Evolutionary conservation across 2,888 invertebrate genomes (phyloP).

Genomic region (Lasioglossum oenotherae): DNA sequence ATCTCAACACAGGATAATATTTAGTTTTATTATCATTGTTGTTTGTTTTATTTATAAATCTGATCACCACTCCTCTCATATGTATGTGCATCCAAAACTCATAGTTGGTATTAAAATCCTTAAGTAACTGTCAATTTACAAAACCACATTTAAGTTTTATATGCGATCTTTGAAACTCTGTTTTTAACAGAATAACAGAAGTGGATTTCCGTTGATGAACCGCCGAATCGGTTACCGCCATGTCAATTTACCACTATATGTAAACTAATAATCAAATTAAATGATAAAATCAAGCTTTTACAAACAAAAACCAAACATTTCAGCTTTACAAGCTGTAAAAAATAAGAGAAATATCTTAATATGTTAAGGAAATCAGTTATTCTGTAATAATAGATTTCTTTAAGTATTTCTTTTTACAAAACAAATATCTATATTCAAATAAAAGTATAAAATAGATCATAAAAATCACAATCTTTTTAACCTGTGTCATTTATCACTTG

Average conservation of each 20-base stretch:
- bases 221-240: slow-evolving; percentile 9
- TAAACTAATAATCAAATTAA: slow-evolving; percentile 35
- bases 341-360: slow-evolving; percentile 56
- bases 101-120: slow-evolving; percentile 48
- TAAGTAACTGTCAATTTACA: slow-evolving; percentile 55
- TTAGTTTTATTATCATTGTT: slow-evolving; percentile 59
- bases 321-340: slow-evolving; percentile 42
- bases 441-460: slow-evolving; percentile 61
- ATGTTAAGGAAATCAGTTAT: slow-evolving; percentile 55
- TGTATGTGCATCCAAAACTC: slow-evolving; percentile 48
- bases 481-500: slow-evolving; percentile 52
- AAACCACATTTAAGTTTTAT: slow-evolving; percentile 48
- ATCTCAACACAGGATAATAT: slow-evolving; percentile 51
- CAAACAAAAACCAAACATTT: slow-evolving; percentile 32
- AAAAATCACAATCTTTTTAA: slow-evolving; percentile 66
- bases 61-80: slow-evolving; percentile 58
- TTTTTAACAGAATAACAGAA: slow-evolving; percentile 31
- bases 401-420: slow-evolving; percentile 60
- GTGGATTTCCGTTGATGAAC: slow-evolving; percentile 34
- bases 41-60: slow-evolving; percentile 66
- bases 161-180: slow-evolving; percentile 38
- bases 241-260: slow-evolving; percentile 35
- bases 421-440: slow-evolving; percentile 55
- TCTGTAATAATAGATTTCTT: slow-evolving; percentile 57
- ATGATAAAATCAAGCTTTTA: slow-evolving; percentile 29